Percentiles rank a stretch among this genome's conserved stretches.
phyloP scores from a whole-genome alignment of 2,888 invertebrate genomes.

The Philonicus albiceps region DNA sequence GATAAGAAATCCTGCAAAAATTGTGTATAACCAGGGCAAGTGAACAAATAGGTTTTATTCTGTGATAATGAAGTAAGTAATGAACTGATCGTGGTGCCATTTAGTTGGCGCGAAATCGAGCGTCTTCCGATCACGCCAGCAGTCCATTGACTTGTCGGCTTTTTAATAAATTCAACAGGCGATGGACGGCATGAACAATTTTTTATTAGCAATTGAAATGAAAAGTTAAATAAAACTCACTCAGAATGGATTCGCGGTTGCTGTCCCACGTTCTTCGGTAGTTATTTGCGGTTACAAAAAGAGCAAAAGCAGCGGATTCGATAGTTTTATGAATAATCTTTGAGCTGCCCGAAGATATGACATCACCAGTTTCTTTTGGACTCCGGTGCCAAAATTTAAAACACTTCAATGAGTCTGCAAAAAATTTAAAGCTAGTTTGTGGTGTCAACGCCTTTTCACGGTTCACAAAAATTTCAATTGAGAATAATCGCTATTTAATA shows the following conservation, averaged over 20 bases:
- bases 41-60: not conserved
- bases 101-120: not conserved
- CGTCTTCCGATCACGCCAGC: not conserved
- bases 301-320: not conserved
- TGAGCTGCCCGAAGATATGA: not conserved
- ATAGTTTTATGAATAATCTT: not conserved
- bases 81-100: not conserved
- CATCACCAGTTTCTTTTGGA: not conserved
- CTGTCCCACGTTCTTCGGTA: not conserved
- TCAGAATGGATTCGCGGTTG: not conserved
- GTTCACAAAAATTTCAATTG: not conserved
- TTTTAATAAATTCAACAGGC: not conserved
- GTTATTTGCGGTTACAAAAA: not conserved
- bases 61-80: not conserved
- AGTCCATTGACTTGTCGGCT: not conserved
- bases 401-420: not conserved
- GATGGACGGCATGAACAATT: constrained; percentile 3
- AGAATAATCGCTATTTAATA: not conserved
- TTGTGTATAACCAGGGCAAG: not conserved
- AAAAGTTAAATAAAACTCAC: not conserved
- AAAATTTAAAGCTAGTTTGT: not conserved
- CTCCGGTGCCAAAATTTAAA: not conserved
- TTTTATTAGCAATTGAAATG: constrained; percentile 20
- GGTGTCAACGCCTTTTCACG: not conserved
- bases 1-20: not conserved